phyloP scores from a whole-genome alignment of 2,888 invertebrate genomes.

The Physocephala rufipes region DNA sequence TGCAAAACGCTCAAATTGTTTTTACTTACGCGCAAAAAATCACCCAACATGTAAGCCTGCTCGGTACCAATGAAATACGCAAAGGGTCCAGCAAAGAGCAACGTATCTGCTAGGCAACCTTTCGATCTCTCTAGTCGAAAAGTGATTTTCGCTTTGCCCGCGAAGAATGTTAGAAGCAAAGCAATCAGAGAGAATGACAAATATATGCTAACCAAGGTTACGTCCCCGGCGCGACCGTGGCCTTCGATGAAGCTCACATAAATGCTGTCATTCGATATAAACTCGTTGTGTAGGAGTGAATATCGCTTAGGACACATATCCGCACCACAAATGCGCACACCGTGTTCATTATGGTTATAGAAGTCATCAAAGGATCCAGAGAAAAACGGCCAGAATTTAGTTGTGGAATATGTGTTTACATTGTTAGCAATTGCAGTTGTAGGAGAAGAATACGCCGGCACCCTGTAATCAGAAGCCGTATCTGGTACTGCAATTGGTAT shows the following conservation, averaged over 20 bases:
- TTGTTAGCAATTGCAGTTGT: conserved; percentile 33
- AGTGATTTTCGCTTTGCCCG: conserved; percentile 65
- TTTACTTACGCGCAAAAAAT: conserved; percentile 78
- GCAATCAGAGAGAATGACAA: conserved; percentile 66
- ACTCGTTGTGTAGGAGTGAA: conserved; percentile 40
- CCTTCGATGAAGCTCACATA: conserved; percentile 58
- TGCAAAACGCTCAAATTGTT: not conserved
- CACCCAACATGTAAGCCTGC: conserved; percentile 85
- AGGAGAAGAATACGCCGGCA: conserved; percentile 7
- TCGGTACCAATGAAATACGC: conserved; percentile 84
- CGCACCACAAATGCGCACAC: conserved; percentile 70
- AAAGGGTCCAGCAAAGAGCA: conserved; percentile 78
- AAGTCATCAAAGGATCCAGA: conserved; percentile 64
- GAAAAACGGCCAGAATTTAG: conserved; percentile 47
- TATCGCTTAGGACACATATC: conserved; percentile 68
- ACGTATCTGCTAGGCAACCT: conserved; percentile 61
- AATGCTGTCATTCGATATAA: conserved; percentile 46
- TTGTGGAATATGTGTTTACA: conserved; percentile 42
- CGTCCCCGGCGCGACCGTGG: conserved; percentile 53
- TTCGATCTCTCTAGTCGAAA: conserved; percentile 68
- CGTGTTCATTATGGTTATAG: conserved; percentile 68
- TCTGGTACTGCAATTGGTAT: not conserved
- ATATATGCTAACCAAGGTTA: conserved; percentile 59
- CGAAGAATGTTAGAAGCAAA: conserved; percentile 65
- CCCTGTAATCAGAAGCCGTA: not conserved